Conservation (phyloP, 2,113 vertebrate genomes). For the Mesitornis unicolor region DNA sequence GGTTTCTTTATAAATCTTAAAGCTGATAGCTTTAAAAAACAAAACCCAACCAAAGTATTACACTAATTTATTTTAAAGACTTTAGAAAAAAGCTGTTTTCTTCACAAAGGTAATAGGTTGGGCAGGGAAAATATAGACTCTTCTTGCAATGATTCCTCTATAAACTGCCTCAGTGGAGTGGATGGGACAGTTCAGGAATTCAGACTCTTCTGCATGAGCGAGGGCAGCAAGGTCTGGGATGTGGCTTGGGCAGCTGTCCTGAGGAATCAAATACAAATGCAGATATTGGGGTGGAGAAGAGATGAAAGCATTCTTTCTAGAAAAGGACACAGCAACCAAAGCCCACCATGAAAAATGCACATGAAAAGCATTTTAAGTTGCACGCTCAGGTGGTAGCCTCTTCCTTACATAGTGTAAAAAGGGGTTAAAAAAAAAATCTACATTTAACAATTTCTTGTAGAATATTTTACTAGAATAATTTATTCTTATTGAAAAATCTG, state of each 20-base stretch:
- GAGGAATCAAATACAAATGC: background rate
- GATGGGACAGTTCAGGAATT: background rate
- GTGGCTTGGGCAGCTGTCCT: background rate
- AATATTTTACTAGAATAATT: background rate
- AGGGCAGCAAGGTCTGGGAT: background rate
- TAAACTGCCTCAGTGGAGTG: background rate
- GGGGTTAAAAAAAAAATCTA: background rate
- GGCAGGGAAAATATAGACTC: background rate
- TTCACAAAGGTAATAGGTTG: background rate
- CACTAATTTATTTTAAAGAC: background rate
- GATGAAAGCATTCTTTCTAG: background rate
- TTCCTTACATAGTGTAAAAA: rapidly evolving
- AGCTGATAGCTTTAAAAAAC: background rate
- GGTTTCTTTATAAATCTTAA: background rate
- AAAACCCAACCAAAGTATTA: background rate
- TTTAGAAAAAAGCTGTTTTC: background rate
- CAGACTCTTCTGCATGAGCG: background rate
- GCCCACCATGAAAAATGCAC: background rate
- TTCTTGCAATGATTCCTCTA: background rate
- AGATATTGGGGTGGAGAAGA: background rate
- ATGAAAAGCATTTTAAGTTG: background rate
- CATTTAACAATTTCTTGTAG: background rate
- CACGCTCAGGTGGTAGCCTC: background rate
- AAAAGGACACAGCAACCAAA: background rate
- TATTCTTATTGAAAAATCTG: background rate